Evolutionary conservation across 92 coral and sea anemone genomes (phyloP), one percentile per base, ranked within the genome.

Genomic region (Heliopora coerulea): DNA sequence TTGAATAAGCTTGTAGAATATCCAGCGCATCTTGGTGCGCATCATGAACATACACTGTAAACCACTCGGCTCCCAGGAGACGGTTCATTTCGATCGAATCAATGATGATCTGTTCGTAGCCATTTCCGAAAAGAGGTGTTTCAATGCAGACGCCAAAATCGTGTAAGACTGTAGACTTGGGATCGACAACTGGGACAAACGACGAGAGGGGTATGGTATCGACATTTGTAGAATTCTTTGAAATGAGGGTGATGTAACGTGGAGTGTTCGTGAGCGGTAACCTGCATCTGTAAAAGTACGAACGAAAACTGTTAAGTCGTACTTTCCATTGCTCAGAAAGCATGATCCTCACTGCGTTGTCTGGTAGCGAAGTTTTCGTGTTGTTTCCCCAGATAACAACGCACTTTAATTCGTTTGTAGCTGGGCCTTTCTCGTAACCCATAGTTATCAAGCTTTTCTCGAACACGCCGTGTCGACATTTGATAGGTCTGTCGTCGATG

Each of bases 31-130:
- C 26, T 14, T 39, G 49, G 19, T 39, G 14, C 0, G 27, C 54
- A 23, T 65, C 73, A 34, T 39, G 46, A 27, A 65, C 56, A 42
- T 65, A 65, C 24, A 65, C 0, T 5, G 73, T 65, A 27, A 65
- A 65, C 52, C 52, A 65, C 10, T 42, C 27, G 4, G 73, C 73
- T 15, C 73, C 73, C 0, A 65, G 73, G n/a, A 39, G 13, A 31
- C 31, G 34, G 27, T 65, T 65, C 73, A 65, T 65, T 41, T 65
- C 56, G n/a, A 65, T 65, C 8, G 73, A 35, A 23, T 65, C 73
- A 42, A 65, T 27, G 20, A 65, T 44, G 18, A 21, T 25, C 23
- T 65, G 73, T 15, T 65, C 34, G 54, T 65, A 65, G 26, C n/a
- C 26, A 35, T 37, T 23, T 17, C 73, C 56, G 20, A 5, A n/a